Conservation (phyloP, 2,797 vertebrate genomes). For the Diglossa cyanea region DNA sequence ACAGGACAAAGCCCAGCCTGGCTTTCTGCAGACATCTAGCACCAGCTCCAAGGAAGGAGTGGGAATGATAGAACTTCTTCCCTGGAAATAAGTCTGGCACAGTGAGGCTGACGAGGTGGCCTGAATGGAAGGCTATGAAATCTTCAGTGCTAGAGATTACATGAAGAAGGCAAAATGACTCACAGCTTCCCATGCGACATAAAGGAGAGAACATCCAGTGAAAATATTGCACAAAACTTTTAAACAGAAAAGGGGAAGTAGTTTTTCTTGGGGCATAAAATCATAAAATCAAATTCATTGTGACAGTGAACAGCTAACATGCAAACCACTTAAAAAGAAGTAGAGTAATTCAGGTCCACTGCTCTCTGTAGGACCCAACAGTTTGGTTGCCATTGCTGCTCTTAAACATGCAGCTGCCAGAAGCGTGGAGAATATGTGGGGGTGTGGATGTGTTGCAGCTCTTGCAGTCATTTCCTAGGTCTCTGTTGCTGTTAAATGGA, state of each 20-base stretch:
- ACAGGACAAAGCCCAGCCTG: not conserved
- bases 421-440: not conserved
- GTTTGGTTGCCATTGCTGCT: not conserved
- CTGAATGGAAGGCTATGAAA: not conserved
- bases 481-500: not conserved
- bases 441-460: not conserved
- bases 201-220: not conserved
- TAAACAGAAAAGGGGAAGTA: not conserved
- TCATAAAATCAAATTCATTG: not conserved
- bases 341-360: not conserved
- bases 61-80: not conserved
- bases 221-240: not conserved
- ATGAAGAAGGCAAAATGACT: not conserved
- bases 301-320: not conserved
- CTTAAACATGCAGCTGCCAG: not conserved
- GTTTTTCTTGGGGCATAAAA: not conserved
- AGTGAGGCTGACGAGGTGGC: not conserved
- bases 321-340: not conserved
- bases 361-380: not conserved
- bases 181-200: not conserved
- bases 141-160: not conserved
- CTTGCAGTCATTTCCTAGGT: not conserved
- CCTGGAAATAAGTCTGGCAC: not conserved
- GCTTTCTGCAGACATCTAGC: not conserved
- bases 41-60: not conserved